Evolutionary conservation across 2,888 invertebrate species (phyloP), one percentile per base, ranked within the genome.

Genomic region (Latrodectus elegans): DNA sequence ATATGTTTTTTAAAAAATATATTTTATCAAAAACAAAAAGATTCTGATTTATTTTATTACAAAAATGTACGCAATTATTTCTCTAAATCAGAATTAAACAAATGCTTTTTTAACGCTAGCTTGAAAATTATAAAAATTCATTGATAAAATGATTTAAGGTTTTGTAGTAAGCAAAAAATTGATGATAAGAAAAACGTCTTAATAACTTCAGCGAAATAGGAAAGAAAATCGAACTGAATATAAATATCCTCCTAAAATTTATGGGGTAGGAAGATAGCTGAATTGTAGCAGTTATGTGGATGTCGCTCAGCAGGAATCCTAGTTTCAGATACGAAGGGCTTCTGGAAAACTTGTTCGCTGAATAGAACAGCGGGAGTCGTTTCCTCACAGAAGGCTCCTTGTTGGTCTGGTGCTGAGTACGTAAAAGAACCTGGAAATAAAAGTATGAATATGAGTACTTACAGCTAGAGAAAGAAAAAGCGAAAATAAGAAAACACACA

Each of bases 271-370:
- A 52, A 60, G 55, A 65, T 52, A 53, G 71, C 26, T 14, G 75
- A 55, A 74, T 67, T 17, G 74, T n/a, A 53, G 55, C 68, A 49
- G 74, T 82, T 82, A 74, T 82, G 68, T 67, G 74, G 53, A 53
- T 81, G 81, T 67, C 22, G 12, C 82, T 11, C 82, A 74, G 82
- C 82, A 1, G 74, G 82, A 75, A n/a, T 55, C 68, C 9, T 53
- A 22, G 74, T 51, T 74, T 49, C 67, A 38, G 65, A 49, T 17
- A 65, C 52, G 22, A 49, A 53, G 17, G 60, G 55, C 82, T 74
- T 51, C 52, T 82, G 67, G 74, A 82, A 73, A 82, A 72, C 11
- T 64, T 14, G n/a, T n/a, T 17, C 17, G 55, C 49, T 73, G 71
- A 67, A 67, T 75, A 53, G 68, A 73, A 14, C 82, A 68, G 75